Evolutionary conservation across 2,797 vertebrate species (phyloP), one percentile per base, ranked within the genome.

Genomic region (Peromyscus aztecus): DNA sequence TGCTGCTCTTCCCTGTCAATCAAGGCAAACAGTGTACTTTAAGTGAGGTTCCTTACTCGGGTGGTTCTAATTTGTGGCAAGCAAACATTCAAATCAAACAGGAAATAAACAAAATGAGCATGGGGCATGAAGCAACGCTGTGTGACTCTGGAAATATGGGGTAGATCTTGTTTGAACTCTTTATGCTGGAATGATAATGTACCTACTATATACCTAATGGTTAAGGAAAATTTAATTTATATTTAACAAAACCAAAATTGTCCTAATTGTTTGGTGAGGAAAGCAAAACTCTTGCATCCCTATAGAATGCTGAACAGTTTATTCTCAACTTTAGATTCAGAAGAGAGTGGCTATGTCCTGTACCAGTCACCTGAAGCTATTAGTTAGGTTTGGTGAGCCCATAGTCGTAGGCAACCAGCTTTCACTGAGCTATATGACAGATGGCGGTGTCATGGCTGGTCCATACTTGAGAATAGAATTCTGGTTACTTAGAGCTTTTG

Each of bases 141-240:
- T 52, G 5, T 55, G 52, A 84, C 69, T 90, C 27, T 86, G 24
- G 52, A 88, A 93, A 93, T 24, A 49, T 65, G 55, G 73, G 12
- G 55, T 55, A 21, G 0, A 16, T 81, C 7, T 40, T 78, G 83
- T 37, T 87, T 78, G 52, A 37, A 78, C 29, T 77, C 65, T 19
- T 76, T 37, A 89, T 24, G 1, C 12, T 73, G 55, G 34, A 9
- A 46, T 63, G 55, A 85, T 89, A 75, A 31, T 75, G 4, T 4
- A 86, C 16, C 9, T 59, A 91, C 14, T 92, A 17, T 63, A 5
- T 69, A 71, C 71, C 94, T 24, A 90, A 71, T 93, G 83, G 43
- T 67, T 76, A 80, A 89, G 13, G 1, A 49, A 73, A 65, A 80
- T 88, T 19, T 31, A 84, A 95, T 93, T 89, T 89, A 76, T 76